A percentile compares a stretch with the other conserved stretches of the same genome.
These are phyloP conservation scores for Ahaetulla prasina DNA, from an alignment of 2,113 vertebrate species.

Conservation along the genomic window DNA sequence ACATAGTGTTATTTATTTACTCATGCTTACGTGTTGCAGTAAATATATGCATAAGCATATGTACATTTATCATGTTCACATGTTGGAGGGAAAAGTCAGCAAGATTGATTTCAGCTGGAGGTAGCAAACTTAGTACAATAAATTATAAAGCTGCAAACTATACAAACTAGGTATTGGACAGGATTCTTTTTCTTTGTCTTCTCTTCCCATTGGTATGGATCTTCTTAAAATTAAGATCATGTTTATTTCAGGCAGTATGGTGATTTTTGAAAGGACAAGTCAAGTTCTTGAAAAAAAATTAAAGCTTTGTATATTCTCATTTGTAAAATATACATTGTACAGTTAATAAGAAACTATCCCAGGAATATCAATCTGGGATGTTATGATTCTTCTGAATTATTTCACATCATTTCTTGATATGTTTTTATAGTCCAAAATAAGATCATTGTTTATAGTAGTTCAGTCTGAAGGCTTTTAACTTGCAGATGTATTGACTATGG, in stretches of 20 bases:
- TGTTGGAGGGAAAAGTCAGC: neutral
- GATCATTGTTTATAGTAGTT: neutral
- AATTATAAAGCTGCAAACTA: neutral
- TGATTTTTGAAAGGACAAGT: neutral
- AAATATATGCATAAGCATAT: neutral
- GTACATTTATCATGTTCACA: neutral
- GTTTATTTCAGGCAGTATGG: neutral
- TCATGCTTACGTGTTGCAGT: neutral
- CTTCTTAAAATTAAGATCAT: neutral
- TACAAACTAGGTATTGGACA: neutral
- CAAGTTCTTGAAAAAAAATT: neutral
- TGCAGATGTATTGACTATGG: neutral
- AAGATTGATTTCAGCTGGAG: neutral
- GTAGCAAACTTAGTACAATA: neutral
- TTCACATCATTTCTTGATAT: neutral
- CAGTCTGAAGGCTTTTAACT: neutral
- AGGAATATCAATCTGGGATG: neutral
- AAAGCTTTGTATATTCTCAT: neutral
- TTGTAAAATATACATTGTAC: neutral
- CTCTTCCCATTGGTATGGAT: neutral
- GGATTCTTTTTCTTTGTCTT: neutral
- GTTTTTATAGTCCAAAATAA: neutral
- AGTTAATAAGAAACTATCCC: neutral
- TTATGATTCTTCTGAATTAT: neutral
- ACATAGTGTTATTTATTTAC: neutral